These are phyloP conservation scores for Colistium nudipinnis DNA, from an alignment of 2,113 vertebrate genomes.

Conservation along the genomic window DNA sequence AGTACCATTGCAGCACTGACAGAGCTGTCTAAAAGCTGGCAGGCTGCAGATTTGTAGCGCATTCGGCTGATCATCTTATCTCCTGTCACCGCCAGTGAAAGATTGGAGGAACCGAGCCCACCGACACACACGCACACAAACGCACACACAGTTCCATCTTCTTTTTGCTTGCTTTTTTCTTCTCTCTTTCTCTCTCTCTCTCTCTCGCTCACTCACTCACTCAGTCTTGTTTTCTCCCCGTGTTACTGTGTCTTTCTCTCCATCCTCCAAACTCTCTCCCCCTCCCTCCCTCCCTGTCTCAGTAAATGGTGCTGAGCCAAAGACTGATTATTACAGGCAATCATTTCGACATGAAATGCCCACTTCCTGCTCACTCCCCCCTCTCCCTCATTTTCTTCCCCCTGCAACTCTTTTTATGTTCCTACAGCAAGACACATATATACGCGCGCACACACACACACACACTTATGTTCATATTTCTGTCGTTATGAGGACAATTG, in stretches of 20 bases:
- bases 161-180: slow-evolving; percentile 18
- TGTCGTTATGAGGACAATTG: not conserved
- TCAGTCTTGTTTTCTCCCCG: slow-evolving; percentile 46
- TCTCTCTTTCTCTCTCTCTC: slow-evolving; percentile 7
- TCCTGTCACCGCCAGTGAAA: slow-evolving; percentile 77
- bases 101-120: slow-evolving; percentile 67
- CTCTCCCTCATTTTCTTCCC: slow-evolving; percentile 46
- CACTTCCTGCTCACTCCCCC: slow-evolving; percentile 59
- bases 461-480: slow-evolving; percentile 1
- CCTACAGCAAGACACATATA: slow-evolving; percentile 59
- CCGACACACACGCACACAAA: not conserved
- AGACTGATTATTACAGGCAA: slow-evolving; percentile 82
- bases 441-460: slow-evolving; percentile 34
- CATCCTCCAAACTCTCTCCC: slow-evolving; percentile 30
- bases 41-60: slow-evolving; percentile 76
- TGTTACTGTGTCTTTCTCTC: slow-evolving; percentile 29
- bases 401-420: slow-evolving; percentile 51
- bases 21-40: slow-evolving; percentile 75
- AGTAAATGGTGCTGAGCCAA: slow-evolving; percentile 70
- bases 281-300: slow-evolving; percentile 44
- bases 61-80: slow-evolving; percentile 80
- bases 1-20: slow-evolving; percentile 62
- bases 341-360: slow-evolving; percentile 73
- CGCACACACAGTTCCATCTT: slow-evolving; percentile 26
- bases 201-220: slow-evolving; percentile 39